Base-by-base conservation (phyloP, 1,140 invertebrate genomes). In the Drosophila kikkawai region DNA sequence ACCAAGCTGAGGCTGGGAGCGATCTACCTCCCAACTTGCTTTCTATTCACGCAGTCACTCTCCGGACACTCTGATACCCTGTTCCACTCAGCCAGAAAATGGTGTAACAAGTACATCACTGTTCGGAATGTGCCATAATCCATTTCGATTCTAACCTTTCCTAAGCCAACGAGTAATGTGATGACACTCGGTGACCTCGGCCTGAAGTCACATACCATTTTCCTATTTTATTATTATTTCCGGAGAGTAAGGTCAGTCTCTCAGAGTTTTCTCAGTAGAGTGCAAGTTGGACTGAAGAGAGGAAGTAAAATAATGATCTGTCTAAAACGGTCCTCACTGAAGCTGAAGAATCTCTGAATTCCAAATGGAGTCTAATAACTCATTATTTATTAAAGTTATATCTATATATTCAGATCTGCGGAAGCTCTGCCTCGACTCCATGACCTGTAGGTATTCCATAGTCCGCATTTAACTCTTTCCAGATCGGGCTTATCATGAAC, bases 401-500 rank as follows among this genome's bases (percentile, higher is more conserved):
- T 19, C 50, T 13, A 19, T 8, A 19, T 36, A 34, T 53, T 19
- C 6, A 13, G 12, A 53, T n/a, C 51, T 55, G 22, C 0, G 51
- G 51, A 13, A 55, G 51, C 32, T 29, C 15, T 29, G 7, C 3
- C 15, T 7, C 26, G 1, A 7, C 45, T 26, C 12, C 1, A 7
- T 47, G 29, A 51, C 48, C 48, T 37, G 11, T 47, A 13, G 50
- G 73, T 75, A 58, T 58, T 19, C 36, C 26, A 59, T 34, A 59
- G 63, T 75, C 60, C 26, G 39, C 56, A 53, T 59, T 36, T 26
- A 17, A 55, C 53, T 61, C 45, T 48, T 56, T 47, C 34, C 34
- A 60, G 57, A 66, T 65, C 59, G 80, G 61, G 66, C 81, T 88
- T 87, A 87, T 87, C 84, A 79, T 87, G 84, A 84, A 88, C 85